phyloP scores from a whole-genome alignment of 2,888 invertebrate species.

The Lamellibrachia columna region DNA sequence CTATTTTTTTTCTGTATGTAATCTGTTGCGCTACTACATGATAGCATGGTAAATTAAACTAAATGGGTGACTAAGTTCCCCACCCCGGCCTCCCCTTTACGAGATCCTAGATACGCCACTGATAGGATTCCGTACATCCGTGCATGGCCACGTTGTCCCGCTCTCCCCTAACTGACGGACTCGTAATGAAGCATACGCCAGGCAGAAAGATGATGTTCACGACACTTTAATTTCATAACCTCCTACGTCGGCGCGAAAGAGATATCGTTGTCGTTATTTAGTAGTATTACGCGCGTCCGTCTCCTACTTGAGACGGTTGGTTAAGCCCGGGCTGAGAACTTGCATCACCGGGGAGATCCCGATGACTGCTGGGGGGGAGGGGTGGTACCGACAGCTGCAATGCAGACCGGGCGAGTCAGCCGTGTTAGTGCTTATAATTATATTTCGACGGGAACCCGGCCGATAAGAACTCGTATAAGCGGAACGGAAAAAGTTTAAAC shows the following conservation, averaged over 20 bases:
- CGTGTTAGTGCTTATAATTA: not conserved
- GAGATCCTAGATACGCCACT: not conserved
- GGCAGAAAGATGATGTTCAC: not conserved
- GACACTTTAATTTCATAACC: not conserved
- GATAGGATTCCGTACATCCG: not conserved
- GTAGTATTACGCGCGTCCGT: not conserved
- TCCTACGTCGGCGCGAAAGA: not conserved
- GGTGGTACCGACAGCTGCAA: not conserved
- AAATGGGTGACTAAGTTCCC: too few species aligned
- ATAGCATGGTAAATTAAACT: too few species aligned
- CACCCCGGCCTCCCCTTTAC: too few species aligned
- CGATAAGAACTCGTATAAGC: not conserved
- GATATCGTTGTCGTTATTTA: not conserved
- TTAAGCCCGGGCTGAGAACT: not conserved
- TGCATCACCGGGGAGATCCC: not conserved
- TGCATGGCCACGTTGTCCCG: not conserved
- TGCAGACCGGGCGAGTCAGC: not conserved
- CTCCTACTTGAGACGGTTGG: not conserved
- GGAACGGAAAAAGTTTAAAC: slow-evolving; percentile 14
- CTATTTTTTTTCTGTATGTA: too few species aligned
- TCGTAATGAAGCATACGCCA: not conserved
- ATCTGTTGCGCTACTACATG: too few species aligned
- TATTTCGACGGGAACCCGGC: not conserved
- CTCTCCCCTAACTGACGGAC: not conserved
- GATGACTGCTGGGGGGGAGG: not conserved